These are phyloP conservation scores for Indicator maculatus DNA, from an alignment of 2,113 vertebrate species.

Conservation along the genomic window DNA sequence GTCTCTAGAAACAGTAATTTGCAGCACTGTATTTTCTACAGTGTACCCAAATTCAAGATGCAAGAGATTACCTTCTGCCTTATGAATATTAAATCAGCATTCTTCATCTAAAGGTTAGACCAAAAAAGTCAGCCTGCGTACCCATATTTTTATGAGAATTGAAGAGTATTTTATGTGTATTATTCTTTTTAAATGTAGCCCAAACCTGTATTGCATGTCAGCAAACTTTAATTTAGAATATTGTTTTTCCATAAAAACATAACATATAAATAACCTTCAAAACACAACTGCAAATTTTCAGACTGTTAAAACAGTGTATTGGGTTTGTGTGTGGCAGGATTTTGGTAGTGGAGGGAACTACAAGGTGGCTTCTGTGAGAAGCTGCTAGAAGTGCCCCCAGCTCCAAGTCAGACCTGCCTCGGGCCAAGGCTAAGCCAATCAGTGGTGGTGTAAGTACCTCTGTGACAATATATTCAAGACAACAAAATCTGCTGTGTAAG, in stretches of 20 bases:
- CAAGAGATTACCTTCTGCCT: background rate
- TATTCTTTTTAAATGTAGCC: background rate
- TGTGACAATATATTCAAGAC: background rate
- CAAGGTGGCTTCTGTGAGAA: background rate
- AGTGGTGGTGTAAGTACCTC: background rate
- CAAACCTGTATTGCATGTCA: background rate
- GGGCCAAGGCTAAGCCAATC: background rate
- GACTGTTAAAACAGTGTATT: background rate
- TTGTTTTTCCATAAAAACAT: background rate
- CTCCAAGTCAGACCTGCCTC: background rate
- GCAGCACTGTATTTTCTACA: background rate
- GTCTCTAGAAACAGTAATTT: background rate
- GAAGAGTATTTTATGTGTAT: background rate
- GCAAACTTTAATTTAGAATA: background rate
- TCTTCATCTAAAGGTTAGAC: slow-evolving; percentile 2
- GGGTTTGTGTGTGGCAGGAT: background rate
- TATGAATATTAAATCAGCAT: slow-evolving; percentile 25
- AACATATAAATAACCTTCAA: background rate
- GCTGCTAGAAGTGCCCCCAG: too few species aligned
- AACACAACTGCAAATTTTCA: background rate
- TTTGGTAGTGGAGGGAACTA: background rate
- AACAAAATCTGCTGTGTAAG: background rate
- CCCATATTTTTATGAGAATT: background rate
- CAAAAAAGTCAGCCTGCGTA: background rate
- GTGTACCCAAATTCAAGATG: background rate